Evolutionary conservation across 2,888 invertebrate genomes (phyloP).

Genomic region (Polymixis flavicincta): DNA sequence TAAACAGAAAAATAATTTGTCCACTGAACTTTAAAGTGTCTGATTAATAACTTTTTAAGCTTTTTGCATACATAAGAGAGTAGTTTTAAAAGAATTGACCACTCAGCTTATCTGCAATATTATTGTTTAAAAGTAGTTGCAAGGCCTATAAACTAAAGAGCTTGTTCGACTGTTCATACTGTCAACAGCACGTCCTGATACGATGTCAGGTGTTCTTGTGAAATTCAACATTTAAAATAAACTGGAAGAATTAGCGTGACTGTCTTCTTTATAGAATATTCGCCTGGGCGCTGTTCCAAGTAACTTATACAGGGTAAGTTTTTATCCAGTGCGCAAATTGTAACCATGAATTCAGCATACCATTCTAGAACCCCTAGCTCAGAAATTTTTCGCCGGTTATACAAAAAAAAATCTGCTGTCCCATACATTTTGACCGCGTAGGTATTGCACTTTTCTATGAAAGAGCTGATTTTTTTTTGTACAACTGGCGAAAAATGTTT

Average conservation of each 20-base stretch:
- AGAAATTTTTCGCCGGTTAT: too few relatives aligned
- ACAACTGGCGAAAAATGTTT: too few relatives aligned
- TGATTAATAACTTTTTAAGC: background rate
- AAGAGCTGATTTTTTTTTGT: too few relatives aligned
- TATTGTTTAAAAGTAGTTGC: background rate
- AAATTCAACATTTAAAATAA: background rate
- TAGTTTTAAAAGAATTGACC: background rate
- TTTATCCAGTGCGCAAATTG: too few relatives aligned
- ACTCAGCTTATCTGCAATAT: background rate
- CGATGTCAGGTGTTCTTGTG: background rate
- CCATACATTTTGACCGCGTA: too few relatives aligned
- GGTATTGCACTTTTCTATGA: too few relatives aligned
- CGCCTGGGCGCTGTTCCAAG: background rate
- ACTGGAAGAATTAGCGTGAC: background rate
- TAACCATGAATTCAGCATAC: too few relatives aligned
- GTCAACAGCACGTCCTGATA: background rate
- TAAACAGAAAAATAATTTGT: background rate
- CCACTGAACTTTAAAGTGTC: background rate
- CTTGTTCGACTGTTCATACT: background rate
- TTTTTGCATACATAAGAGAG: background rate
- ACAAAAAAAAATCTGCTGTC: too few relatives aligned
- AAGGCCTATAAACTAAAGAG: background rate
- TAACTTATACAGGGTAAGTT: too few relatives aligned
- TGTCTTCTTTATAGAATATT: background rate
- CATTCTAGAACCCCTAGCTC: too few relatives aligned